Percentiles rank a stretch among this genome's conserved stretches.
These are phyloP conservation scores for Mionectes olivaceus DNA, from an alignment of 2,797 vertebrate genomes.

Conservation along the genomic window DNA sequence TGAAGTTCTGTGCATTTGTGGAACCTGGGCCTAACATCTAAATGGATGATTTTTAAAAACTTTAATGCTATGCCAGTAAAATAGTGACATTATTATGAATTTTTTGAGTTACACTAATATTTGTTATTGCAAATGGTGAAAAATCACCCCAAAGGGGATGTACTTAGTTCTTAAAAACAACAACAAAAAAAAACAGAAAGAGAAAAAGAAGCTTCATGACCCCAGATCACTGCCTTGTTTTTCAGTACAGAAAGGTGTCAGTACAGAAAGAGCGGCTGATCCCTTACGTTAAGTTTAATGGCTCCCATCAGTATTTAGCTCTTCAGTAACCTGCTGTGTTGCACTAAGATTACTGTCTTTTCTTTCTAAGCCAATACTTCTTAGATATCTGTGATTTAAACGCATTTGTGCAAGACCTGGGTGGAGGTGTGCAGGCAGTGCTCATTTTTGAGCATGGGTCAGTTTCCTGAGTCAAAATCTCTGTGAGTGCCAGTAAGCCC, in stretches of 20 bases:
- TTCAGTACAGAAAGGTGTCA: not conserved
- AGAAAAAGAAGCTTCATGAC: not conserved
- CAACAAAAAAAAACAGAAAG: not conserved
- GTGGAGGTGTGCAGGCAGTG: not conserved
- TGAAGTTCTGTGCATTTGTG: not conserved
- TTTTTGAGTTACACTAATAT: not conserved
- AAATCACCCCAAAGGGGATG: not conserved
- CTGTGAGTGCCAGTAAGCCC: not conserved
- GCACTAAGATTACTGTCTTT: not conserved
- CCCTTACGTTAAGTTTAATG: not conserved
- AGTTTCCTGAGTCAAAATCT: not conserved
- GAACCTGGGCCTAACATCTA: not conserved
- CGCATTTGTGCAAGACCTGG: not conserved
- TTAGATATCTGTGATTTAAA: not conserved
- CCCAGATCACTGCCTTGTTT: not conserved
- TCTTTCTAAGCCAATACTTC: not conserved
- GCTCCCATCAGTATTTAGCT: not conserved
- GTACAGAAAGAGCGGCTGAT: not conserved
- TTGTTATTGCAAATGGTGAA: not conserved
- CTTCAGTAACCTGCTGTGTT: not conserved
- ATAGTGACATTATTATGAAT: not conserved
- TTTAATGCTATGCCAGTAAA: not conserved
- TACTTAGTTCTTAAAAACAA: not conserved
- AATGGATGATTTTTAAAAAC: not conserved
- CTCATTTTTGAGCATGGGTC: not conserved